A percentile compares a stretch with the other conserved stretches of the same genome.
phyloP scores from a whole-genome alignment of 2,797 vertebrate species.

The Sebastes cheni region DNA sequence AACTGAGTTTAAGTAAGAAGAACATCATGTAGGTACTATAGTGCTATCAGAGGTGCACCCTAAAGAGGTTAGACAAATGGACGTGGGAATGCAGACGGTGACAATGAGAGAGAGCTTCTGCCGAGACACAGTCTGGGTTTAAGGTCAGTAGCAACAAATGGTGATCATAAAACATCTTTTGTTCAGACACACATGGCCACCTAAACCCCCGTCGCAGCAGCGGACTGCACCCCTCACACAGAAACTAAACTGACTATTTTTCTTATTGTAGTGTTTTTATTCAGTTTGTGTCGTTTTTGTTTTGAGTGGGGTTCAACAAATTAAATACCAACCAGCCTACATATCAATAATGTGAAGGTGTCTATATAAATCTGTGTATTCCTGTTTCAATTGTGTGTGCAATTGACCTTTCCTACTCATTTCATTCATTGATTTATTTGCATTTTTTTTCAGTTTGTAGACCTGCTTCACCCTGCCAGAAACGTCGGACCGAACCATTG shows the following conservation, averaged over 20 bases:
- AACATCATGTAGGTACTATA: background rate
- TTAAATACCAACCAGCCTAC: background rate
- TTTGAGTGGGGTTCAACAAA: background rate
- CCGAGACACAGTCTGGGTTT: background rate
- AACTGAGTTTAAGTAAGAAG: background rate
- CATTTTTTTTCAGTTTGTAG: background rate
- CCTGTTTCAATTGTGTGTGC: background rate
- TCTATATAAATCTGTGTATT: background rate
- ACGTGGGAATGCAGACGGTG: background rate
- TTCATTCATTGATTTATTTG: background rate
- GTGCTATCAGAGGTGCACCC: background rate
- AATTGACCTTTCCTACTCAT: background rate
- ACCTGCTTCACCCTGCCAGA: background rate
- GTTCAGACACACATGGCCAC: background rate
- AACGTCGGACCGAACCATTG: background rate
- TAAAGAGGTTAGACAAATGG: background rate
- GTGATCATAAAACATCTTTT: conserved; percentile 1
- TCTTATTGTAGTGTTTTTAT: background rate
- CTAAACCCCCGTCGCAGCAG: background rate
- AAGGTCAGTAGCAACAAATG: background rate
- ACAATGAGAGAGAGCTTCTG: background rate
- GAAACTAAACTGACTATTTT: background rate
- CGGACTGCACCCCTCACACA: background rate
- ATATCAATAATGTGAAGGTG: background rate
- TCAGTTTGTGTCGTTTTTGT: background rate